Conservation (phyloP, 92 coral and sea anemone species). For the Zoanthus solanderi region DNA sequence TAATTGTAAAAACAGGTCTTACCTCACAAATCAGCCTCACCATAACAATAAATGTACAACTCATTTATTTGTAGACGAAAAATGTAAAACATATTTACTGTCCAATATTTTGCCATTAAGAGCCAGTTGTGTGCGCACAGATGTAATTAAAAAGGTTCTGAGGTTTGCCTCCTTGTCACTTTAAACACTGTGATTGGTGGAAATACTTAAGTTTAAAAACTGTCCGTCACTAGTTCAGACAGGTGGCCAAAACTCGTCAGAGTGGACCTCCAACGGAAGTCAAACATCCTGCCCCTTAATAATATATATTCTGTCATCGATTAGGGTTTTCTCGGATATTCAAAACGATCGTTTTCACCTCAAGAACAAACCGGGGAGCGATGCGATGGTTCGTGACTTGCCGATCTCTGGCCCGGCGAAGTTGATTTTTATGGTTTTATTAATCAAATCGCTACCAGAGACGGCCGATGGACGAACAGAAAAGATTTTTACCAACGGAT, state of each 20-base stretch:
- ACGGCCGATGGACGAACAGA: slow-evolving; percentile 38
- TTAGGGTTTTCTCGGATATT: slow-evolving; percentile 69
- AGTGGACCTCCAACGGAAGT: slow-evolving; percentile 67
- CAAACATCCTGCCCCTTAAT: slow-evolving; percentile 52
- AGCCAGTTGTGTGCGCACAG: slow-evolving; percentile 33
- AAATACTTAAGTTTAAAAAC: slow-evolving; percentile 9
- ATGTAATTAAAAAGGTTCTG: slow-evolving; percentile 18
- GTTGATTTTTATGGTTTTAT: slow-evolving; percentile 54
- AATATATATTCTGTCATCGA: slow-evolving; percentile 52
- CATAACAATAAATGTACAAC: background rate
- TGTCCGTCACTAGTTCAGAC: slow-evolving; percentile 56
- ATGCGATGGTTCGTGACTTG: slow-evolving; percentile 92
- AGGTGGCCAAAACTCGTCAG: slow-evolving; percentile 81
- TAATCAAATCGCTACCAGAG: slow-evolving; percentile 57
- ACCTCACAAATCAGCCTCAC: background rate
- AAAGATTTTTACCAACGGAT: slow-evolving; percentile 92
- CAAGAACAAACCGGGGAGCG: slow-evolving; percentile 80
- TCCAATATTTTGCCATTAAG: slow-evolving; percentile 4
- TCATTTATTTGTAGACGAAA: background rate
- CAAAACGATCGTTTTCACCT: slow-evolving; percentile 56
- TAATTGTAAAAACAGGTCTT: background rate
- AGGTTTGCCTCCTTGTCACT: slow-evolving; percentile 56
- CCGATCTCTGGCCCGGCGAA: slow-evolving; percentile 86
- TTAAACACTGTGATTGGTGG: slow-evolving; percentile 80
- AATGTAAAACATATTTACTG: background rate